Evolutionary conservation across 2,797 vertebrate genomes (phyloP).

Genomic region (Bovichtus variegatus): DNA sequence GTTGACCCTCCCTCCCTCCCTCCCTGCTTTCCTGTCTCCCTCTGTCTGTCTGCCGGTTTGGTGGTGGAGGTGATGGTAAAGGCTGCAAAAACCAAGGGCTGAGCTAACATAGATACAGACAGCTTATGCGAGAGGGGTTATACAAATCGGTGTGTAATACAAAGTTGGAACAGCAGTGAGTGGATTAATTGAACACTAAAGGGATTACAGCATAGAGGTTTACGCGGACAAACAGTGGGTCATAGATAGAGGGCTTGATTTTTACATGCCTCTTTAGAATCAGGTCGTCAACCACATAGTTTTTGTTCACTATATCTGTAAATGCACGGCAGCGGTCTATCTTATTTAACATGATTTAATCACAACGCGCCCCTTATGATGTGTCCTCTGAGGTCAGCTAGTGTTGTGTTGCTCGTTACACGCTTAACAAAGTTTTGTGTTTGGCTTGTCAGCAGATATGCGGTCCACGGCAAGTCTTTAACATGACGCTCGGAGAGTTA

Average conservation of each 20-base stretch:
- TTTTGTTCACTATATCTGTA: conserved; percentile 33
- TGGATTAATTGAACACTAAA: conserved; percentile 83
- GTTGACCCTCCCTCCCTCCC: conserved; percentile 86
- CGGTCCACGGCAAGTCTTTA: conserved; percentile 88
- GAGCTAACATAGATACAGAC: conserved; percentile 86
- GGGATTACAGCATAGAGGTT: conserved; percentile 78
- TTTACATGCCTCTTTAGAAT: conserved; percentile 59
- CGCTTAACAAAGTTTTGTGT: conserved; percentile 48
- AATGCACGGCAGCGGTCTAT: conserved; percentile 25
- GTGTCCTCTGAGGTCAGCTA: conserved; percentile 49
- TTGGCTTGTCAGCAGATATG: conserved; percentile 55
- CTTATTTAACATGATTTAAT: conserved; percentile 39
- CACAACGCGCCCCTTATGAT: conserved; percentile 25
- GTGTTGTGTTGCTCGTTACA: conserved; percentile 44
- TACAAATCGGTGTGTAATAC: conserved; percentile 76
- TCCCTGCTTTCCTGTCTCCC: conserved; percentile 55
- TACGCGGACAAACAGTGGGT: conserved; percentile 78
- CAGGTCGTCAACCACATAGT: conserved; percentile 51
- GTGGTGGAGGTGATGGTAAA: conserved; percentile 73
- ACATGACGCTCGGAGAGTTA: conserved; percentile 89
- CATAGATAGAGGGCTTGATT: conserved; percentile 76
- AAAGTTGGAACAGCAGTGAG: conserved; percentile 78
- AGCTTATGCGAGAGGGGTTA: conserved; percentile 76
- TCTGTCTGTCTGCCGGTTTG: conserved; percentile 62
- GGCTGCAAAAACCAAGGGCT: conserved; percentile 75